Percentiles rank a stretch among this genome's conserved stretches.
Conservation (phyloP, 2,888 invertebrate genomes). For the Mellilla xanthometata region DNA sequence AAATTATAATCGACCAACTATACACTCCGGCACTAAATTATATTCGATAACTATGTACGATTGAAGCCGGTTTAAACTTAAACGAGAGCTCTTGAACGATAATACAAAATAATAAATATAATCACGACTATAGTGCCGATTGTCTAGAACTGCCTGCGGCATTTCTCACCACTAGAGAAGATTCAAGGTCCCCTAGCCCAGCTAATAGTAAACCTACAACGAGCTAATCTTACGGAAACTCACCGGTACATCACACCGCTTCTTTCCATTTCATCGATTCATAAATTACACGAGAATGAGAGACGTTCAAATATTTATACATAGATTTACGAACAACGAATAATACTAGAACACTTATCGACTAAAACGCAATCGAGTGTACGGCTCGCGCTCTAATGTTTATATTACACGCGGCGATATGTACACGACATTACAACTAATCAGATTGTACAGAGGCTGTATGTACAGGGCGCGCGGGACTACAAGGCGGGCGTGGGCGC, state of each 20-base stretch:
- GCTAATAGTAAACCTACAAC: constrained; percentile 80
- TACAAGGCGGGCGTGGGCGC: constrained; percentile 86
- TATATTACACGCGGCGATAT: constrained; percentile 37
- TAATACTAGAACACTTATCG: constrained; percentile 81
- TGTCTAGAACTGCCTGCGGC: constrained; percentile 81
- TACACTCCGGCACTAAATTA: constrained; percentile 78
- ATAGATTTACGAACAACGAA: constrained; percentile 82
- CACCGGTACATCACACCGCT: constrained; percentile 55
- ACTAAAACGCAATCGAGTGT: constrained; percentile 58
- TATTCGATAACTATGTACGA: constrained; percentile 79
- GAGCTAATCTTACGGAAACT: constrained; percentile 76
- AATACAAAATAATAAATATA: constrained; percentile 70
- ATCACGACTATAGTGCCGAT: constrained; percentile 82
- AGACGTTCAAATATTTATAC: constrained; percentile 82
- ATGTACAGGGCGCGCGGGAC: constrained; percentile 34
- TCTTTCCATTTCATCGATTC: constrained; percentile 73
- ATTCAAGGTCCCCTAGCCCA: constrained; percentile 83
- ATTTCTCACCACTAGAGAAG: constrained; percentile 68
- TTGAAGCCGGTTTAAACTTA: constrained; percentile 78
- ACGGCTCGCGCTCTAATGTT: constrained; percentile 2
- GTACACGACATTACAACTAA: constrained; percentile 38
- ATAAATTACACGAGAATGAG: constrained; percentile 81
- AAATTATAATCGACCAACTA: constrained; percentile 78
- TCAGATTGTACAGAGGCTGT: constrained; percentile 36
- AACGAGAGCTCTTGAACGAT: constrained; percentile 80